Conservation (phyloP, 2,888 invertebrate genomes). For the Oscheius sp. region DNA sequence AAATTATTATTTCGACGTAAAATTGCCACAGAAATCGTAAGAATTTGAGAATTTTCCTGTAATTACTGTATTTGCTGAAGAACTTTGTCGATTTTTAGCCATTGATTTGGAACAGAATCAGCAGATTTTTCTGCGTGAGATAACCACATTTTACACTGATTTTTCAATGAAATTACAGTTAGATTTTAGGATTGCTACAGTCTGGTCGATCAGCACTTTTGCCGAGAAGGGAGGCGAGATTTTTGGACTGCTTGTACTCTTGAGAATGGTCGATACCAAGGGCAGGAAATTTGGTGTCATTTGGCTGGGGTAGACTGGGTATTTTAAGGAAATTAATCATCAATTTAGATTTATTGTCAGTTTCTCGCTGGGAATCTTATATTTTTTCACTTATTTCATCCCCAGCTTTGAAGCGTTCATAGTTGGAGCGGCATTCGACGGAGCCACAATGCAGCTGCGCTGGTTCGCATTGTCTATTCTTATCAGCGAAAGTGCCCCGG, state of each 20-base stretch:
- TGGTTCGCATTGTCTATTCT: background rate
- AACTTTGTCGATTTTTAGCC: no score
- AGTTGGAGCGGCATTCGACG: background rate
- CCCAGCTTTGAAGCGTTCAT: constrained; percentile 12
- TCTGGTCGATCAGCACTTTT: background rate
- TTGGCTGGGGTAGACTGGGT: background rate
- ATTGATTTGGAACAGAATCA: background rate
- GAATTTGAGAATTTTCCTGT: no score
- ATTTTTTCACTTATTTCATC: background rate
- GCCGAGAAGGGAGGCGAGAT: background rate
- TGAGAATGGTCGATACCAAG: background rate
- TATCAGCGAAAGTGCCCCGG: background rate
- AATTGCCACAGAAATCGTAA: no score
- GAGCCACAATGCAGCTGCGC: background rate
- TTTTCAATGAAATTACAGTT: no score
- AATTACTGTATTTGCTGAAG: no score
- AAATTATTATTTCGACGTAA: no score
- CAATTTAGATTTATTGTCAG: background rate
- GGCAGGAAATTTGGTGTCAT: constrained; percentile 8
- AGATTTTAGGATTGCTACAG: background rate
- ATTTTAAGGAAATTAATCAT: background rate
- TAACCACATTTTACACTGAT: background rate
- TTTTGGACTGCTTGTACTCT: background rate
- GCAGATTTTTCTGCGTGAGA: background rate
- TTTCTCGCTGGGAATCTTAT: background rate